These are phyloP conservation scores for Bilobella aurantiaca DNA, from an alignment of 1,140 invertebrate species.

Conservation along the genomic window DNA sequence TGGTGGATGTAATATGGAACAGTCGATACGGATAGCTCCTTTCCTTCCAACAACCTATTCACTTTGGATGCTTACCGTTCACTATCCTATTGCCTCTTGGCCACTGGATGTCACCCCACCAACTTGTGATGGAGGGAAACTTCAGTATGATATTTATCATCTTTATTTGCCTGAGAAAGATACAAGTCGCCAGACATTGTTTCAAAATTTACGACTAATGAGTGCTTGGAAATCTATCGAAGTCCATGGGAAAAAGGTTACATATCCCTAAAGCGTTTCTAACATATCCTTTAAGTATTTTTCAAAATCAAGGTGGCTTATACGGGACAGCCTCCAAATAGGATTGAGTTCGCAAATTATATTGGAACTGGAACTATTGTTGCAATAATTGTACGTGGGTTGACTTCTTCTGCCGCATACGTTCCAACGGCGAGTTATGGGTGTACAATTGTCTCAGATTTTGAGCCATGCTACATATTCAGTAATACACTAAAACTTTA, in stretches of 20 bases:
- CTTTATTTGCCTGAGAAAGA: constrained; percentile 51
- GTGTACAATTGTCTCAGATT: constrained; percentile 42
- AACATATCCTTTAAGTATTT: background rate
- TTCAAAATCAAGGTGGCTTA: background rate
- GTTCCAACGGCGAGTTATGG: constrained; percentile 56
- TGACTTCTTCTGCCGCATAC: constrained; percentile 48
- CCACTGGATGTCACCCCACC: constrained; percentile 31
- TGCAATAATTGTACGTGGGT: constrained; percentile 39
- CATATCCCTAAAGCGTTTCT: background rate
- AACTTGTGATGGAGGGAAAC: constrained; percentile 37
- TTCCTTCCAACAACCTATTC: constrained; percentile 48
- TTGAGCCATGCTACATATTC: constrained; percentile 25
- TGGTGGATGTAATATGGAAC: constrained; percentile 65
- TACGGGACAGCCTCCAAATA: constrained; percentile 17
- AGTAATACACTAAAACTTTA: no score
- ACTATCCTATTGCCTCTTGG: constrained; percentile 48
- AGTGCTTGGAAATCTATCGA: constrained; percentile 49
- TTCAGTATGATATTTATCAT: constrained; percentile 52
- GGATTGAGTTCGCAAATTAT: constrained; percentile 48
- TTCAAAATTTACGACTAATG: constrained; percentile 51
- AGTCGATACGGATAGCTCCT: constrained; percentile 52
- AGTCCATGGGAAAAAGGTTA: constrained; percentile 48
- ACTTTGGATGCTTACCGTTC: constrained; percentile 47
- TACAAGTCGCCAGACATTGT: constrained; percentile 49
- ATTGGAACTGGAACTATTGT: constrained; percentile 53